phyloP scores from a whole-genome alignment of 2,113 vertebrate genomes.

The Gobiocypris rarus region DNA sequence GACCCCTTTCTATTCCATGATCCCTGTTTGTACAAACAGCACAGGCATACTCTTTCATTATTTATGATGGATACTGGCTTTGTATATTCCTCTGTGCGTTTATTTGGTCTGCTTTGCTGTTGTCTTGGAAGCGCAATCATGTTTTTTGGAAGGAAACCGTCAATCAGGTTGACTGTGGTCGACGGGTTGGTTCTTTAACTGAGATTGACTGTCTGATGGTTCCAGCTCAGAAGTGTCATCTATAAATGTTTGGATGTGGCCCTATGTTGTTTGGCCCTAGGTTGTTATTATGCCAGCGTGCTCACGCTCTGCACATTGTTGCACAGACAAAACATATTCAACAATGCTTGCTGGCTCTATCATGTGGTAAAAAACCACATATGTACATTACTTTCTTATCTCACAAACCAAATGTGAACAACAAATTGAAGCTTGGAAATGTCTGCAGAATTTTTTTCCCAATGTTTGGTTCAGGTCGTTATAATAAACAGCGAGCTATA shows the following conservation, averaged over 20 bases:
- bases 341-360: background rate
- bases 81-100: constrained; percentile 23
- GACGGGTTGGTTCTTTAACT: background rate
- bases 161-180: background rate
- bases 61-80: constrained; percentile 18
- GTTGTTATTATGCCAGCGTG: background rate
- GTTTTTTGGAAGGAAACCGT: constrained; percentile 14
- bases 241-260: constrained; percentile 24
- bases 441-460: background rate
- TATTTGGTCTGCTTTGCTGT: constrained; percentile 27
- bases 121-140: background rate
- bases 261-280: background rate
- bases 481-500: constrained; percentile 4
- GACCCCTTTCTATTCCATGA: background rate
- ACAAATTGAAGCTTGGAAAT: background rate
- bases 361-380: background rate
- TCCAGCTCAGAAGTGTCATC: background rate
- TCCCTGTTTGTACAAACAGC: constrained; percentile 1
- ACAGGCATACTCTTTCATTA: constrained; percentile 8
- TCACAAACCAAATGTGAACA: background rate
- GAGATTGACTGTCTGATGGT: constrained; percentile 3
- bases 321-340: background rate
- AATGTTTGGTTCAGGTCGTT: constrained; percentile 18
- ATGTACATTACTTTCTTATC: background rate
- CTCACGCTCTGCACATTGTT: background rate